These are phyloP conservation scores for Graphium colonna DNA, from an alignment of 2,888 invertebrate genomes.

Conservation along the genomic window DNA sequence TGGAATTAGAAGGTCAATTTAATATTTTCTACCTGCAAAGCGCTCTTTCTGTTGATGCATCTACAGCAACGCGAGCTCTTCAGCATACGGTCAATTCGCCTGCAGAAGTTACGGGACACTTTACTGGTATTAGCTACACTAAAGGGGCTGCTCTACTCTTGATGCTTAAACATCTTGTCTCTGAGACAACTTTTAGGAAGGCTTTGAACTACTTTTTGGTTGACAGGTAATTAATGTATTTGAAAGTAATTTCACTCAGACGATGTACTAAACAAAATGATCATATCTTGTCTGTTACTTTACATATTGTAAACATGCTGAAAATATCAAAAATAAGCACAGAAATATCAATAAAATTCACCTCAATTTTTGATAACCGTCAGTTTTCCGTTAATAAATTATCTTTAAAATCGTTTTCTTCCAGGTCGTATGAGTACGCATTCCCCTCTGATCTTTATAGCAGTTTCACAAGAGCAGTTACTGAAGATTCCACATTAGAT, in stretches of 20 bases:
- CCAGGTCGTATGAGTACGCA: conserved; percentile 55
- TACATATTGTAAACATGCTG: too few species aligned
- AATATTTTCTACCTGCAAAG: conserved; percentile 84
- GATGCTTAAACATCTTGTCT: conserved; percentile 83
- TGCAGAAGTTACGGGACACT: conserved; percentile 81
- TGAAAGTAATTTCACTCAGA: too few species aligned
- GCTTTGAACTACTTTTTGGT: conserved; percentile 58
- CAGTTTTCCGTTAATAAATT: too few species aligned
- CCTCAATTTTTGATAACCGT: too few species aligned
- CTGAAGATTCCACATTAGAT: conserved; percentile 38
- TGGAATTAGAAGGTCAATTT: conserved; percentile 85
- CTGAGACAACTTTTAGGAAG: conserved; percentile 73
- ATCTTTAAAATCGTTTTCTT: neutral
- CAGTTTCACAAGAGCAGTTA: conserved; percentile 49
- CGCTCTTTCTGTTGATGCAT: conserved; percentile 71
- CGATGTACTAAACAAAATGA: too few species aligned
- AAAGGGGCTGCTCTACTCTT: conserved; percentile 83
- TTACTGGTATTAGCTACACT: conserved; percentile 84
- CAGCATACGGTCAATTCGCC: conserved; percentile 80
- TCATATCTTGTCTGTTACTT: too few species aligned
- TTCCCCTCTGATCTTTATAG: conserved; percentile 54
- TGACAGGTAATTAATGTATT: conserved; percentile 35
- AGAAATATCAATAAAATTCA: too few species aligned
- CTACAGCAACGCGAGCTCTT: conserved; percentile 75
- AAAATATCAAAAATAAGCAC: too few species aligned